Base-by-base conservation (phyloP, 2,888 invertebrate genomes). In the Alentia gelatinosa region DNA sequence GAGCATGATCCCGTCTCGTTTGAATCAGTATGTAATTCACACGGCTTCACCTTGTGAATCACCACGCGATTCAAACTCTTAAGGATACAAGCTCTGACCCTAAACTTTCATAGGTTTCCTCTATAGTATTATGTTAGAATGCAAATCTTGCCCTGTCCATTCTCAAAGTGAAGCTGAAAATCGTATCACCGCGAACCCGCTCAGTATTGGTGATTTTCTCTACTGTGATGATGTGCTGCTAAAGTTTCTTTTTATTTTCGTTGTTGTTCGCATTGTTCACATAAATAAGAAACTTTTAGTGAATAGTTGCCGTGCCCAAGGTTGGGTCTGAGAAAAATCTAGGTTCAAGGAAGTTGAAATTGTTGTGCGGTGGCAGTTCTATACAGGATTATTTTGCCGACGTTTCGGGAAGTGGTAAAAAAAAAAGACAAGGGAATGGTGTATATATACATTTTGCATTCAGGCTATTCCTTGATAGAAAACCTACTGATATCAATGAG, bases 101-200 rank as follows among this genome's bases (percentile, higher is more conserved):
- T n/a, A n/a, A n/a, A n/a, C n/a, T n/a, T n/a, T n/a, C n/a, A n/a
- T n/a, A n/a, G n/a, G n/a, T n/a, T n/a, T n/a, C n/a, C n/a, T n/a
- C n/a, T n/a, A 79, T 79, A 79, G 79, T 79, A 79, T 79, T 79
- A 79, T 79, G 79, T 79, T 79, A 79, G 79, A 79, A 37, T 79
- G 79, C 79, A 79, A 79, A 79, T 79, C 79, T 79, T 79, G 79
- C 79, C 79, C 79, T 79, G 79, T 79, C 39, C 79, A 39, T 79
- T 79, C 39, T 35, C 79, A 79, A 47, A 37, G 79, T 39, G 39
- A 79, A 39, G 15, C 79, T 79, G 79, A 35, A 79, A 68, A n/a
- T 56, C n/a, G 1, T 68, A 15, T 68, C 68, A 68, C 30, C 68
- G n/a, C n/a, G 63, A 63, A 79, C 39, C 79, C 37, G 37, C 35